phyloP scores from a whole-genome alignment of 2,797 vertebrate genomes.

The Cyclura pinguis region DNA sequence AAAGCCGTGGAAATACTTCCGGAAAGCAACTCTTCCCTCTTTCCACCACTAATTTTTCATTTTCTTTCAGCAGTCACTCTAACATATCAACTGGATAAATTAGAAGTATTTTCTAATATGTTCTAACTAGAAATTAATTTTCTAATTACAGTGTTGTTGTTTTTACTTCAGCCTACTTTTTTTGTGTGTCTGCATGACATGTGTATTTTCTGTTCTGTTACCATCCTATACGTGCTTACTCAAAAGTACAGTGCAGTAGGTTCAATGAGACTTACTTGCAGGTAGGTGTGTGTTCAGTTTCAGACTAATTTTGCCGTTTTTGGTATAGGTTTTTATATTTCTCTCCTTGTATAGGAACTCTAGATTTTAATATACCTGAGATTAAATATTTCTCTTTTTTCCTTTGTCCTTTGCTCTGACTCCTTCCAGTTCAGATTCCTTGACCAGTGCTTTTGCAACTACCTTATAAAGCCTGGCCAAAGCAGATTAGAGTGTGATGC shows the following conservation, averaged over 20 bases:
- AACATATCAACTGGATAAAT: conserved; percentile 3
- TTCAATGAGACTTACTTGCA: neutral
- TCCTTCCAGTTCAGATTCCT: conserved; percentile 14
- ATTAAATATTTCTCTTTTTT: neutral
- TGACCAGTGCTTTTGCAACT: conserved; percentile 45
- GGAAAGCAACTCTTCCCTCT: neutral
- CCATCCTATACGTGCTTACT: neutral
- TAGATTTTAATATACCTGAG: neutral
- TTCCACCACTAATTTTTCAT: neutral
- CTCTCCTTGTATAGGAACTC: neutral
- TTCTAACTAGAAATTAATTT: no score
- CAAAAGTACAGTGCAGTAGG: neutral
- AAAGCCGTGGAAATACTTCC: neutral
- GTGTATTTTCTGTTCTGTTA: no score
- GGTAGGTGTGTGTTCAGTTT: neutral
- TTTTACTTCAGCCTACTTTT: neutral
- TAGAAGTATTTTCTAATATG: neutral
- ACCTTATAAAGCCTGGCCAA: conserved; percentile 71
- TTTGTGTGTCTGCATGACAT: neutral
- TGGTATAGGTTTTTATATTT: neutral
- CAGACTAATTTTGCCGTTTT: neutral
- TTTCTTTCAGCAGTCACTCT: neutral
- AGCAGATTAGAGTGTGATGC: conserved; percentile 68
- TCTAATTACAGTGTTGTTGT: neutral
- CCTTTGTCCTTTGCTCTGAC: conserved; percentile 25